phyloP scores from a whole-genome alignment of 1,140 invertebrate genomes.

The Euglossa dilemma region DNA sequence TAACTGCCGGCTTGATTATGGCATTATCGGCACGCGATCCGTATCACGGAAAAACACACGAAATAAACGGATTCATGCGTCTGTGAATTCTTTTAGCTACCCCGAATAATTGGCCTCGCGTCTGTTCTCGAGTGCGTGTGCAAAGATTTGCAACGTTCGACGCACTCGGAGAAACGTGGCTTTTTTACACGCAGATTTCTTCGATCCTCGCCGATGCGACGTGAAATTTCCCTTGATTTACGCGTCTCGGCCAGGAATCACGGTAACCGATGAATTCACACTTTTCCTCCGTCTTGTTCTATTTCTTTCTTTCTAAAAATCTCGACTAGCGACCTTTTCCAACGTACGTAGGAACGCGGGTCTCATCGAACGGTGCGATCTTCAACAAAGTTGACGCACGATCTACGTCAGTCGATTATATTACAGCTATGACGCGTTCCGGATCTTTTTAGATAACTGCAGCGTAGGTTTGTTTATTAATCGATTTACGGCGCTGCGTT shows the following conservation, averaged over 20 bases:
- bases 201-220: background rate
- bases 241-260: background rate
- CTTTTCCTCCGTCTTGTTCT: too few relatives aligned
- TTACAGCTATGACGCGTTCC: background rate
- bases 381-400: background rate
- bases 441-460: background rate
- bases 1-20: slow-evolving; percentile 7
- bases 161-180: too few relatives aligned
- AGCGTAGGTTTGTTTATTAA: too few relatives aligned
- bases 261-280: background rate
- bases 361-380: too few relatives aligned
- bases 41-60: background rate
- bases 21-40: slow-evolving; percentile 25
- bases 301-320: too few relatives aligned
- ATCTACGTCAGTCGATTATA: background rate
- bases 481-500: background rate
- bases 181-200: background rate
- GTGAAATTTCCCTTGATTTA: background rate
- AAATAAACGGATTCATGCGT: background rate
- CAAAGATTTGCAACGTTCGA: background rate
- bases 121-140: background rate
- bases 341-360: too few relatives aligned
- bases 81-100: background rate
- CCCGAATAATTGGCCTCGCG: background rate
- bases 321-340: too few relatives aligned